phyloP scores from a whole-genome alignment of 2,797 vertebrate genomes.

The Thamnophis elegans region DNA sequence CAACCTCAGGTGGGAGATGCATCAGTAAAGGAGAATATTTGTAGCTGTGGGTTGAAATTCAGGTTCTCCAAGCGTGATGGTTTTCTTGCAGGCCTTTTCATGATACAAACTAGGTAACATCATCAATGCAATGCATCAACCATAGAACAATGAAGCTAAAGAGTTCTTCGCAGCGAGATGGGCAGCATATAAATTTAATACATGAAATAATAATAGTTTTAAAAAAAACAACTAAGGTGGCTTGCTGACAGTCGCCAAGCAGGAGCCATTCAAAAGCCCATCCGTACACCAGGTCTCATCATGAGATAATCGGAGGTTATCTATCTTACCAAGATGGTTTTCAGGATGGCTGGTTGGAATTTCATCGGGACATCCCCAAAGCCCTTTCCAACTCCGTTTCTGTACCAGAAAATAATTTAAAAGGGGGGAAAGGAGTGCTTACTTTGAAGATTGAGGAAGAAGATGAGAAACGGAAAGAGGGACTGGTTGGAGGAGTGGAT shows the following conservation, averaged over 20 bases:
- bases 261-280: background rate
- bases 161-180: no score
- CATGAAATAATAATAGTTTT: background rate
- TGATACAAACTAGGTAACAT: no score
- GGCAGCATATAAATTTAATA: no score
- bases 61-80: no score
- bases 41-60: no score
- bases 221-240: background rate
- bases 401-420: background rate
- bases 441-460: background rate
- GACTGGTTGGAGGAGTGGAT: no score
- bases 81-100: no score
- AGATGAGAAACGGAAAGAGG: background rate
- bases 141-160: background rate
- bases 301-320: background rate
- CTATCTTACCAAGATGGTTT: background rate
- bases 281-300: no score
- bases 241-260: background rate
- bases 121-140: background rate
- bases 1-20: no score
- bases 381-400: background rate
- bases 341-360: background rate
- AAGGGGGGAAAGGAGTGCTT: no score
- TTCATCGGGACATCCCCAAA: background rate
- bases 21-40: background rate